Evolutionary conservation across 2,797 vertebrate genomes (phyloP), one percentile per base, ranked within the genome.

Genomic region (Momotus momota): DNA sequence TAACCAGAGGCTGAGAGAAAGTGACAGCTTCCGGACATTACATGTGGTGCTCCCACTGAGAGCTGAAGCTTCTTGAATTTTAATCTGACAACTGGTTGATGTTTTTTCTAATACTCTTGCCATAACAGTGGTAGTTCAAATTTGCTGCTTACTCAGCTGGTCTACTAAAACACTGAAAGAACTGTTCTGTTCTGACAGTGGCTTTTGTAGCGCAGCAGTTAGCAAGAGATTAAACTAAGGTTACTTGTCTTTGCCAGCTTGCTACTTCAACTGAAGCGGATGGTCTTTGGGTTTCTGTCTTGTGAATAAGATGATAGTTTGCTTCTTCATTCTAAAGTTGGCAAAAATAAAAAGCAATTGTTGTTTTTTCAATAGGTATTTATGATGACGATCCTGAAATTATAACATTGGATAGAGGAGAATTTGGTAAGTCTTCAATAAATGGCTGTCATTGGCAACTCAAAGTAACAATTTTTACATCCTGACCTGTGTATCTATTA

Each of bases 351-450:
- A 79, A 95, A 60, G 3, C 35, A 51, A 4, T 74, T 84, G 5
- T 60, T 86, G 7, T 2, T 31, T 96, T 95, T 97, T 94, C 83
- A 92, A 85, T 95, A 99, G 99, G 99, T 88, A 99, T 99, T 97
- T 99, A 99, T 93, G 99, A 99, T 20, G 99, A 99, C 73, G 99
- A 99, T 97, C 96, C 98, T 60, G 99, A 99, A 98, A 98, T 99
- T 96, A 99, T 99, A 97, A 99, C 99, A 11, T 73, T 99, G 97
- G 99, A 99, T 97, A 99, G 98, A 94, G 98, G 98, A 94, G 99
- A 99, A 96, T 99, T 99, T 96, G 99, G 99, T 99, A 98, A 98
- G 98, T 97, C 80, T 87, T 3, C 71, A 91, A 73, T 35, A 51
- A 83, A 52, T 25, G 31, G 46, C 31, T 69, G 4, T 69, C 78